A percentile compares a stretch with the other conserved stretches of the same genome.
Conservation (phyloP, 2,113 vertebrate genomes). For the Cinclus mexicanus region DNA sequence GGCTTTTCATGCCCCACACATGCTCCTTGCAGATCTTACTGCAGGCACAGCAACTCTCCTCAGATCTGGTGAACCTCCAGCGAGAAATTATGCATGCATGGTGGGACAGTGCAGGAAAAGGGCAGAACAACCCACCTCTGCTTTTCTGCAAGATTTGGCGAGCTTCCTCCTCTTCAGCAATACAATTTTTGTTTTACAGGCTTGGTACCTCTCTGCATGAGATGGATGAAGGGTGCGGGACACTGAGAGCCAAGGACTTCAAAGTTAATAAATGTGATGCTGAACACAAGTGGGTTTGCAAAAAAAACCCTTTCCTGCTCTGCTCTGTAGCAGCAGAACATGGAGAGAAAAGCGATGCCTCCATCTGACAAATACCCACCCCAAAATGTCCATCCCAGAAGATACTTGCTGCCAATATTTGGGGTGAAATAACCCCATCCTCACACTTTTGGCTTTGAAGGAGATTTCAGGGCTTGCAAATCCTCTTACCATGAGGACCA, state of each 20-base stretch:
- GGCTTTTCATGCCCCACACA: not conserved
- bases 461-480: not conserved
- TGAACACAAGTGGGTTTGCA: not conserved
- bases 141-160: not conserved
- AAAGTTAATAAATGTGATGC: not conserved
- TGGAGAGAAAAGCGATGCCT: accelerated
- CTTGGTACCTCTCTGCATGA: not conserved
- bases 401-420: no score
- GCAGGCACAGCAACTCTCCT: not conserved
- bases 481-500: no score
- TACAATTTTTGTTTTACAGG: not conserved
- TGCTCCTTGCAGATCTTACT: not conserved
- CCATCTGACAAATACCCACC: not conserved
- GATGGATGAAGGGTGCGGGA: not conserved
- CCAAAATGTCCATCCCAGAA: not conserved
- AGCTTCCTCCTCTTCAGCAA: not conserved
- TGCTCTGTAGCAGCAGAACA: not conserved
- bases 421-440: not conserved
- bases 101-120: not conserved
- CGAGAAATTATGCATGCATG: accelerated
- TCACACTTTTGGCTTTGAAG: not conserved
- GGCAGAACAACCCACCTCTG: not conserved
- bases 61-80: not conserved
- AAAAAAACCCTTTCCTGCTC: not conserved
- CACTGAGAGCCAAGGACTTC: not conserved